Percentiles rank a stretch among this genome's conserved stretches.
Conservation (phyloP, 2,888 invertebrate species). For the Bruchidius siliquastri region DNA sequence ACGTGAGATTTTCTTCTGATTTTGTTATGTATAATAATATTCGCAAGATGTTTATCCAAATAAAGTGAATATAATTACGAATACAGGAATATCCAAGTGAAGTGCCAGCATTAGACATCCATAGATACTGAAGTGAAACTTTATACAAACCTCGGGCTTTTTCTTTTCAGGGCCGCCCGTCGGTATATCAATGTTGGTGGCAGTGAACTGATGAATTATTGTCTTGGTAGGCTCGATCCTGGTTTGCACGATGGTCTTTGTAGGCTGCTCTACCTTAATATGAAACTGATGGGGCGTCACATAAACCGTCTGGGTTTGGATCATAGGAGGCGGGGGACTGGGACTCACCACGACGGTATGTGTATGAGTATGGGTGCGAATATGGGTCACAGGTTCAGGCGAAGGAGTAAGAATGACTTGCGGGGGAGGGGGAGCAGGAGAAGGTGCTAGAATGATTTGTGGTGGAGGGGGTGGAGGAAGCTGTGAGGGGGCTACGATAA, state of each 20-base stretch:
- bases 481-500: background rate
- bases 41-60: too few relatives aligned
- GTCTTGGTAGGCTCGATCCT: conserved; percentile 30
- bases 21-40: too few relatives aligned
- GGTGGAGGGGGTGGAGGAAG: background rate
- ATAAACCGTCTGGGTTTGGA: background rate
- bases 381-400: background rate
- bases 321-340: background rate
- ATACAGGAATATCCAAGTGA: too few relatives aligned
- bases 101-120: too few relatives aligned
- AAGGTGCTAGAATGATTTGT: background rate
- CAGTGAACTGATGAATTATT: conserved; percentile 40
- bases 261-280: background rate
- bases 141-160: background rate
- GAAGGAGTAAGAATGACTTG: background rate
- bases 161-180: conserved; percentile 27
- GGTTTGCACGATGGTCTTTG: background rate
- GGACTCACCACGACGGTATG: background rate
- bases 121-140: too few relatives aligned
- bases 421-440: background rate
- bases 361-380: background rate
- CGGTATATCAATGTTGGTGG: conserved; percentile 40
- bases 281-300: background rate
- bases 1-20: too few relatives aligned
- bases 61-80: too few relatives aligned